phyloP scores from a whole-genome alignment of 2,113 vertebrate genomes.

The Phylloscopus trochiloides region DNA sequence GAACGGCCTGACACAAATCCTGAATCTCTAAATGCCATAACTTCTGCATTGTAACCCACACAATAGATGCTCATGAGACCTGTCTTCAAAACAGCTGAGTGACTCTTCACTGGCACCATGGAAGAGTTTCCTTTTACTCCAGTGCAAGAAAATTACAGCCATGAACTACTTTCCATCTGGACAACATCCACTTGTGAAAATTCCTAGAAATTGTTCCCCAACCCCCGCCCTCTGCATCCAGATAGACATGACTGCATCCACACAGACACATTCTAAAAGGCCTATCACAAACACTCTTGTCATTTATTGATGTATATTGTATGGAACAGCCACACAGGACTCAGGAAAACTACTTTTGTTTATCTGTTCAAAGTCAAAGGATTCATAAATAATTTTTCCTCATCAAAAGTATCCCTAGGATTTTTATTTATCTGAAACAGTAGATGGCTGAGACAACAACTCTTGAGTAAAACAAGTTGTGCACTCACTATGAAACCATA shows the following conservation, averaged over 20 bases:
- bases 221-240: background rate
- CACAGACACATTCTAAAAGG: background rate
- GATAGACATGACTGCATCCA: accelerated
- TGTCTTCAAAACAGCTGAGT: accelerated
- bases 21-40: background rate
- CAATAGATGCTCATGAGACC: accelerated
- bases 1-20: background rate
- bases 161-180: background rate
- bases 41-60: background rate
- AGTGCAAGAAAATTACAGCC: background rate
- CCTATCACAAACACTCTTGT: background rate
- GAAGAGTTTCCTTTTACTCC: background rate
- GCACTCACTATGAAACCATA: background rate
- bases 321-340: background rate
- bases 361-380: background rate
- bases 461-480: background rate
- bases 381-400: background rate
- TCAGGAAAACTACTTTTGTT: background rate
- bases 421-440: background rate
- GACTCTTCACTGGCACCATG: background rate
- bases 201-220: background rate
- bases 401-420: background rate
- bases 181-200: background rate
- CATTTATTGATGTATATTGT: background rate
- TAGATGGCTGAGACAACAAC: background rate